Conservation (phyloP, 2,888 invertebrate genomes). For the Eupithecia inturbata region DNA sequence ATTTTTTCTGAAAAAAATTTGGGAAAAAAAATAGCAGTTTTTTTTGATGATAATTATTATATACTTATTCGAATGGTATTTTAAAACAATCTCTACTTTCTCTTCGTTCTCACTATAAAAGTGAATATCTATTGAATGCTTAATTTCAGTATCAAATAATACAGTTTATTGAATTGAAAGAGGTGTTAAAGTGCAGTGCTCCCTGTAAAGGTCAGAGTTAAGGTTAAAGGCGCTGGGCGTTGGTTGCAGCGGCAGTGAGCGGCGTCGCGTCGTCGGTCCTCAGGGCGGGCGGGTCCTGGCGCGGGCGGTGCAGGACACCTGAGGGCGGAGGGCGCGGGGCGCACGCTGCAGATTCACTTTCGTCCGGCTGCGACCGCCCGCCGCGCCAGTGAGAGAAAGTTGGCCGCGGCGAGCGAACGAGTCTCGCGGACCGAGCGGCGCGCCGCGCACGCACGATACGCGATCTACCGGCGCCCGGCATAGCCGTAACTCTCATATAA, state of each 20-base stretch:
- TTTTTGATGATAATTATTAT: not conserved
- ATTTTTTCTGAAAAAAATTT: not conserved
- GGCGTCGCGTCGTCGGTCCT: constrained; percentile 58
- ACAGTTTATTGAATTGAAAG: constrained; percentile 41
- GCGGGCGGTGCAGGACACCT: constrained; percentile 70
- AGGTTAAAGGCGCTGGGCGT: constrained; percentile 80
- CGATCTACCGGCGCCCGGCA: constrained; percentile 60
- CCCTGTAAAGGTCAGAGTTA: constrained; percentile 80
- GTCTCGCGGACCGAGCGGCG: constrained; percentile 78
- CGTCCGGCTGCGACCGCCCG: constrained; percentile 78
- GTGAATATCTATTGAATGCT: not conserved
- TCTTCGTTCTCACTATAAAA: not conserved
- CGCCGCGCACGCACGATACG: constrained; percentile 73
- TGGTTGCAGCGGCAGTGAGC: constrained; percentile 64
- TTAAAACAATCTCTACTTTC: not conserved
- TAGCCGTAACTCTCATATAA: constrained; percentile 58
- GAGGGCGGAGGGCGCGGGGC: constrained; percentile 62
- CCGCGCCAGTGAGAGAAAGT: constrained; percentile 84
- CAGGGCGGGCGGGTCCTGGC: constrained; percentile 63
- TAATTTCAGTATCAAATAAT: constrained; percentile 3
- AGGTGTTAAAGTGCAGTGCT: constrained; percentile 70
- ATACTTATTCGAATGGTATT: not conserved
- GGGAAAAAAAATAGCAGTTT: not conserved
- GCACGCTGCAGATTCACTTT: constrained; percentile 83
- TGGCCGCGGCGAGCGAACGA: constrained; percentile 83